Conservation (phyloP, 2,888 invertebrate species). For the Rhagonycha lutea region DNA sequence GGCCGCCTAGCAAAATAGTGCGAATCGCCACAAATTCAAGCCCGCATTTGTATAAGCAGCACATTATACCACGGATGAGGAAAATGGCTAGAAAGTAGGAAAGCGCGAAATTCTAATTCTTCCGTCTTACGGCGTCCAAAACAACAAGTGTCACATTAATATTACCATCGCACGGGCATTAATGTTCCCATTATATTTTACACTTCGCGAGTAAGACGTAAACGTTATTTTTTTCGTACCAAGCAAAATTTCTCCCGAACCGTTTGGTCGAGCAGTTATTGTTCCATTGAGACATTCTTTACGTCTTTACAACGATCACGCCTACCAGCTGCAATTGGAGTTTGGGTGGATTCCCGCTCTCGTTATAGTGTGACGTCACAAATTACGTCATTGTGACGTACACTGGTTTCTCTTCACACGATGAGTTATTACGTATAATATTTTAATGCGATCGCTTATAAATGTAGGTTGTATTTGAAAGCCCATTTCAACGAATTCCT, state of each 20-base stretch:
- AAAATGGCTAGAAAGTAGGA: neutral
- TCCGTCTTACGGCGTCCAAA: neutral
- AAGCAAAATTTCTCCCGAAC: neutral
- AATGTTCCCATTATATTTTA: neutral
- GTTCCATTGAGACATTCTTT: slow-evolving; percentile 33
- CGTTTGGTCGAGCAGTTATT: neutral
- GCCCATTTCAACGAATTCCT: neutral
- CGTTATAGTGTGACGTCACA: slow-evolving; percentile 39
- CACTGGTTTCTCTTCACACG: slow-evolving; percentile 7
- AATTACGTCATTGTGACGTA: slow-evolving; percentile 44
- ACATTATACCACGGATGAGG: neutral
- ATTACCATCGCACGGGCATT: neutral
- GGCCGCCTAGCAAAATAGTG: slow-evolving; percentile 30
- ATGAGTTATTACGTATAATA: neutral
- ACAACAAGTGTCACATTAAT: neutral
- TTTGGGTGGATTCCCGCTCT: slow-evolving; percentile 29
- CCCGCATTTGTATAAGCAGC: slow-evolving; percentile 15
- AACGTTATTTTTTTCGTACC: neutral
- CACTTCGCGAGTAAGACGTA: neutral
- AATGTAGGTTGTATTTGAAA: neutral
- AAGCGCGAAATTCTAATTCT: neutral
- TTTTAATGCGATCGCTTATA: neutral
- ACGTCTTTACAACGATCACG: slow-evolving; percentile 30
- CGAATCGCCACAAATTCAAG: slow-evolving; percentile 23
- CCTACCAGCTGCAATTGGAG: slow-evolving; percentile 30